Percentiles rank a stretch among this genome's conserved stretches.
Conservation (phyloP, 1,140 invertebrate species). For the Lanistes nyassanus region DNA sequence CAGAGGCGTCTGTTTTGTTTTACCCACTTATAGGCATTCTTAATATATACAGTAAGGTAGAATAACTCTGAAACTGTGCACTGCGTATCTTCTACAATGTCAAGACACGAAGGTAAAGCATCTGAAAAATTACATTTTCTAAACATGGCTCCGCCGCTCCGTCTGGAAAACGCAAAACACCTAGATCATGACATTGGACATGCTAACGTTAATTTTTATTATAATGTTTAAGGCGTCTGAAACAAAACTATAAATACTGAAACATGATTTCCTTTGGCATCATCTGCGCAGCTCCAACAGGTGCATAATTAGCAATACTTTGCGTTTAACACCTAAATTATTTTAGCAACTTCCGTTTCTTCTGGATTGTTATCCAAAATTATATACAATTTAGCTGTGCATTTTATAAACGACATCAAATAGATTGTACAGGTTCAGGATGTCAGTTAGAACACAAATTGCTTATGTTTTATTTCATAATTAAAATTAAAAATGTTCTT, state of each 20-base stretch:
- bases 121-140: not conserved
- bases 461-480: not conserved
- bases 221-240: too few species aligned
- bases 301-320: too few species aligned
- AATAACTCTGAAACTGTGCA: constrained; percentile 5
- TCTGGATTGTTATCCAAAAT: not conserved
- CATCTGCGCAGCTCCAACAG: too few species aligned
- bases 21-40: not conserved
- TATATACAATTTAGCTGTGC: constrained; percentile 2
- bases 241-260: too few species aligned
- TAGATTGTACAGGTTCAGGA: constrained; percentile 7
- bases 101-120: constrained; percentile 82
- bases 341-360: too few species aligned
- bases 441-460: not conserved
- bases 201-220: too few species aligned
- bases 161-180: constrained; percentile 6
- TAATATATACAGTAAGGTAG: not conserved
- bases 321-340: too few species aligned
- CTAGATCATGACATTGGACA: not conserved
- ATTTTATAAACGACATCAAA: constrained; percentile 24
- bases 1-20: constrained; percentile 13
- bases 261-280: too few species aligned
- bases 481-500: too few species aligned
- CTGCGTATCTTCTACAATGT: constrained; percentile 71
- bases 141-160: not conserved